These are phyloP conservation scores for Dioctria linearis DNA, from an alignment of 2,888 invertebrate species.

Conservation along the genomic window DNA sequence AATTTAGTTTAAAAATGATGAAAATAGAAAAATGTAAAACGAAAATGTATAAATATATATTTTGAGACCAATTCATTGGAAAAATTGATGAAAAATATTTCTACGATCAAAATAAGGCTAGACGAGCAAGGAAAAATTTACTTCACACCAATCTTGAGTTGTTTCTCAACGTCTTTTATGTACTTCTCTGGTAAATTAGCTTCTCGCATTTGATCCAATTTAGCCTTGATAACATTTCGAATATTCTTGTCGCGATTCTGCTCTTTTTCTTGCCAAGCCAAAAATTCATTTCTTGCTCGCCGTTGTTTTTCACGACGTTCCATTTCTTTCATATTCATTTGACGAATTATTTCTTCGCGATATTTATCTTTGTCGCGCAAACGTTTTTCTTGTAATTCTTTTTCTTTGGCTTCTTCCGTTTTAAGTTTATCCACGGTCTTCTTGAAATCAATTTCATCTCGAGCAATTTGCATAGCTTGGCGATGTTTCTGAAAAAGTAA, in stretches of 20 bases:
- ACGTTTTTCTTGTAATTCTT: conserved; percentile 63
- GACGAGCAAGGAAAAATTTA: background rate
- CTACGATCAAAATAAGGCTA: background rate
- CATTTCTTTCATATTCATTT: conserved; percentile 68
- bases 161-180: conserved; percentile 68
- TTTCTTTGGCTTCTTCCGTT: conserved; percentile 66
- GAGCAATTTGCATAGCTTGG: conserved; percentile 67
- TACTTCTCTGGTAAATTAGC: conserved; percentile 70
- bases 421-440: conserved; percentile 66
- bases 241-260: conserved; percentile 67
- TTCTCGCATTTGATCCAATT: conserved; percentile 68
- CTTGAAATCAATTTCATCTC: conserved; percentile 68
- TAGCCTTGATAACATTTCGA: conserved; percentile 67
- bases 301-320: conserved; percentile 65
- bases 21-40: no score
- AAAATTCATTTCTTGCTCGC: conserved; percentile 65
- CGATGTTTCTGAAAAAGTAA: conserved; percentile 62
- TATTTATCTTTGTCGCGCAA: conserved; percentile 64
- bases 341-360: conserved; percentile 67
- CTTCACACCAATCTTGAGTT: conserved; percentile 57
- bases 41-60: no score
- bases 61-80: no score
- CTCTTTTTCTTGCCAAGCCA: conserved; percentile 67
- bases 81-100: background rate
- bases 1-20: no score